Base-by-base conservation (phyloP, 2,888 invertebrate genomes). In the Drosophila tripunctata region DNA sequence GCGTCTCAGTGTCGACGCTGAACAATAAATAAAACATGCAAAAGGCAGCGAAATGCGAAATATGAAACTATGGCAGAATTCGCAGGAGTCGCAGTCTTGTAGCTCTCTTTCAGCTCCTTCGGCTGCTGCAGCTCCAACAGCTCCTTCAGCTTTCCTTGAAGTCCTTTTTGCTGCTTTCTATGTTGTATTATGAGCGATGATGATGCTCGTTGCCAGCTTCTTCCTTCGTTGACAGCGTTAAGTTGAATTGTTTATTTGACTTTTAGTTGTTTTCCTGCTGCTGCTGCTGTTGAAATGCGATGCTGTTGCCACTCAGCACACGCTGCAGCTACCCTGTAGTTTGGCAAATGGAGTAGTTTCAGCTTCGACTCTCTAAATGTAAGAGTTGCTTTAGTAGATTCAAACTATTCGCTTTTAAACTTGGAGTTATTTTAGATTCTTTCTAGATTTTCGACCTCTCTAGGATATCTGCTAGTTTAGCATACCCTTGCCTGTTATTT, bases 201-300 rank as follows among this genome's bases (percentile, higher is more conserved):
- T 75, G 75, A 75, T 75, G 75, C 48, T 58, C 52, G 51, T 50
- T 56, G 27, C 63, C 38, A 51, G 12, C 33, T 41, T 41, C 35
- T 8, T 51, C 24, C 17, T 56, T 69, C 77, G 81, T 79, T 81
- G 82, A 85, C 81, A 77, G 87, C 80, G 78, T 82, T 80, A 78
- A 85, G 82, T 85, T 87, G 87, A 85, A 85, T 85, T 85, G 84
- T 85, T 87, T 85, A 85, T 85, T 85, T 85, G 87, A 85, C 87
- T 85, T 85, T 82, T 87, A 82, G 81, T 82, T 85, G 85, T 82
- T 82, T 79, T 69, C 58, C 68, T 51, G 67, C 61, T 78, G 27
- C 10, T 27, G 72, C 68, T 51, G 67, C 61, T 78, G 27, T 27
- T 27, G 72, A 83, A 79, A 79, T 74, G 71, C 69, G 82, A 50